phyloP scores from a whole-genome alignment of 2,113 vertebrate genomes.

The Tenrec ecaudatus region DNA sequence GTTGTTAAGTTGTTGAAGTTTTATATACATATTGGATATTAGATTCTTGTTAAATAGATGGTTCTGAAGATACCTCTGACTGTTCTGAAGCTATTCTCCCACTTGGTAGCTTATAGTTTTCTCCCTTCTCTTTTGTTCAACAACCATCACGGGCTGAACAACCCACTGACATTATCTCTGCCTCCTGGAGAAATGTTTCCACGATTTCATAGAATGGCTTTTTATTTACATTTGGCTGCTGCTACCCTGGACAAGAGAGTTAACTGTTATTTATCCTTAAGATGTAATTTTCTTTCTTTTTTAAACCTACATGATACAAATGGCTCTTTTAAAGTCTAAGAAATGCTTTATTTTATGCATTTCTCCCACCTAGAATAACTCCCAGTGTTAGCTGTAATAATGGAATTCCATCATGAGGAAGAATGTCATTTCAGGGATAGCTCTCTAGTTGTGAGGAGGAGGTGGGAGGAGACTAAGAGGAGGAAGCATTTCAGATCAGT shows the following conservation, averaged over 20 bases:
- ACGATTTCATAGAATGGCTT: slow-evolving; percentile 37
- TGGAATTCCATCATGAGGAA: slow-evolving; percentile 64
- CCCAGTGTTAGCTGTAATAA: slow-evolving; percentile 45
- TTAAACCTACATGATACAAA: slow-evolving; percentile 14
- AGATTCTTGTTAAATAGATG: too few species aligned
- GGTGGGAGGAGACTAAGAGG: slow-evolving; percentile 16
- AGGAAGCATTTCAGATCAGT: slow-evolving; percentile 65
- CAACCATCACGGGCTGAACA: background rate
- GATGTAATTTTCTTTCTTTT: slow-evolving; percentile 51
- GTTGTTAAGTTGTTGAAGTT: too few species aligned
- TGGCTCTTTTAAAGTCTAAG: slow-evolving; percentile 5
- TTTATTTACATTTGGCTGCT: slow-evolving; percentile 42
- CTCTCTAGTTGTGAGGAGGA: background rate
- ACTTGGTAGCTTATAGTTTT: background rate
- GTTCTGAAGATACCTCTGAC: too few species aligned
- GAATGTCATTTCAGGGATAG: background rate
- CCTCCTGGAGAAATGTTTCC: background rate
- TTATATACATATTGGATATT: too few species aligned
- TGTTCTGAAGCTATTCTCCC: background rate
- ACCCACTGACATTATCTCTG: background rate
- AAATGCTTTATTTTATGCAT: slow-evolving; percentile 47
- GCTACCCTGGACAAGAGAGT: background rate
- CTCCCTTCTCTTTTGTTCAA: background rate
- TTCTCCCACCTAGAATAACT: background rate
- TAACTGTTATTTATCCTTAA: slow-evolving; percentile 63